Evolutionary conservation across 2,888 invertebrate genomes (phyloP), one percentile per base, ranked within the genome.

Genomic region (Phorcus lineatus): DNA sequence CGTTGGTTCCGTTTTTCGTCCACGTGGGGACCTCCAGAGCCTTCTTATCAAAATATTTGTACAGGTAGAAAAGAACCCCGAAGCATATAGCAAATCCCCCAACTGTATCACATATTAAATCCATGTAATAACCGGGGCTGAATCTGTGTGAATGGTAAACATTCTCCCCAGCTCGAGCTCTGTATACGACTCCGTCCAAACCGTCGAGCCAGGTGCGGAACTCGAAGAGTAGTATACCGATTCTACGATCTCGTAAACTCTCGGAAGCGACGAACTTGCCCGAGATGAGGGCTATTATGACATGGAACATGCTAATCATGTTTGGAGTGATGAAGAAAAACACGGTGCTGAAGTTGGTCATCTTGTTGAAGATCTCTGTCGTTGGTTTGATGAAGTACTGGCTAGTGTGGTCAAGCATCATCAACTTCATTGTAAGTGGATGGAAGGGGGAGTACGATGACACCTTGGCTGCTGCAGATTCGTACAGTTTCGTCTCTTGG

Each of bases 101-200:
- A 7, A 97, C 90, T 0, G 95, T 95, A 93, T 97, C 97, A 88
- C 97, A 96, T 3, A 96, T 92, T 0, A 97, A 97, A 88, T 97
- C 97, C 0, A 97, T 95, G 93, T 96, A 96, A 90, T 96, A 97
- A 0, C 97, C 97, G 0, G 95, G 91, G 0, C 96, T 95, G 0
- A 96, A 96, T n/a, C 97, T 95, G 53, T 88, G 80, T 9, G 90
- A 88, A 31, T 82, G 79, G 78, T 88, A 87, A 0, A 81, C 53
- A 22, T 52, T 84, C 28, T 87, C 87, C 16, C 86, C 79, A 17
- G 87, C 83, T 31, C 96, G 95, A 36, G 95, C 95, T 82, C 97
- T 95, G 0, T 97, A 97, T 2, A 97, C 96, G 89, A 96, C 96
- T 0, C 97, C 97, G 89, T 97, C 97, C 83, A 97, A 93, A 89